A percentile compares a stretch with the other conserved stretches of the same genome.
These are phyloP conservation scores for Spea multiplicata DNA, from an alignment of 2,113 vertebrate species.

Conservation along the genomic window DNA sequence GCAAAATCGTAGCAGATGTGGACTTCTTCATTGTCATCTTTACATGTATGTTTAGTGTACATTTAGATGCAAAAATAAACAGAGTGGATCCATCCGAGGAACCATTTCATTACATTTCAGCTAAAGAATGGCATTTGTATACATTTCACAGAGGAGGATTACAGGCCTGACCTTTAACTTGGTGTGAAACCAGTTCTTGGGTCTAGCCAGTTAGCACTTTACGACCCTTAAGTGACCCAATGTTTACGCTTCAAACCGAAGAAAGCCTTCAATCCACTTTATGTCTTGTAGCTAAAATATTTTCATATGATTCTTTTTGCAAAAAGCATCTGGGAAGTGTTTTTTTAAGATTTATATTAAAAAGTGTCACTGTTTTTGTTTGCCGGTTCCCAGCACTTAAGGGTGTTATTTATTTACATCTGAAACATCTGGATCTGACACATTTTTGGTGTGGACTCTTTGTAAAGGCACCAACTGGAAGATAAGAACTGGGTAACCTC, in stretches of 20 bases:
- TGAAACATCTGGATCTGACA: slow-evolving; percentile 43
- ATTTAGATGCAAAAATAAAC: slow-evolving; percentile 42
- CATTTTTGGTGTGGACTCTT: slow-evolving; percentile 32
- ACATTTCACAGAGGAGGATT: slow-evolving; percentile 42
- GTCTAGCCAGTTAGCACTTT: slow-evolving; percentile 39
- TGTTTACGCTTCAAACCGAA: slow-evolving; percentile 45
- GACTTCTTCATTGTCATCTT: slow-evolving; percentile 39
- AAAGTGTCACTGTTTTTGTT: slow-evolving; percentile 47
- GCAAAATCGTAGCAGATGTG: slow-evolving; percentile 28
- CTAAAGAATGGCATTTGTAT: slow-evolving; percentile 38
- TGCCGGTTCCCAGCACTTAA: slow-evolving; percentile 44
- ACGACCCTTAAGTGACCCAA: slow-evolving; percentile 45
- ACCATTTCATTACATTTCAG: slow-evolving; percentile 39
- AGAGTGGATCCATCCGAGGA: slow-evolving; percentile 38
- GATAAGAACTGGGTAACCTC: background rate
- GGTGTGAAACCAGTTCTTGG: slow-evolving; percentile 37
- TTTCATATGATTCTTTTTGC: slow-evolving; percentile 22
- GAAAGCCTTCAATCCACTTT: slow-evolving; percentile 44
- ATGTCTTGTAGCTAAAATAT: slow-evolving; percentile 43
- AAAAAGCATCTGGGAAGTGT: slow-evolving; percentile 31
- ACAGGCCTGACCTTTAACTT: slow-evolving; percentile 43
- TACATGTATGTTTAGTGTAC: slow-evolving; percentile 33
- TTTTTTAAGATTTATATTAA: slow-evolving; percentile 43
- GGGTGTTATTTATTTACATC: slow-evolving; percentile 39
- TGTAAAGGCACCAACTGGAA: background rate